Conservation (phyloP, 2,797 vertebrate genomes). For the Liasis olivaceus region DNA sequence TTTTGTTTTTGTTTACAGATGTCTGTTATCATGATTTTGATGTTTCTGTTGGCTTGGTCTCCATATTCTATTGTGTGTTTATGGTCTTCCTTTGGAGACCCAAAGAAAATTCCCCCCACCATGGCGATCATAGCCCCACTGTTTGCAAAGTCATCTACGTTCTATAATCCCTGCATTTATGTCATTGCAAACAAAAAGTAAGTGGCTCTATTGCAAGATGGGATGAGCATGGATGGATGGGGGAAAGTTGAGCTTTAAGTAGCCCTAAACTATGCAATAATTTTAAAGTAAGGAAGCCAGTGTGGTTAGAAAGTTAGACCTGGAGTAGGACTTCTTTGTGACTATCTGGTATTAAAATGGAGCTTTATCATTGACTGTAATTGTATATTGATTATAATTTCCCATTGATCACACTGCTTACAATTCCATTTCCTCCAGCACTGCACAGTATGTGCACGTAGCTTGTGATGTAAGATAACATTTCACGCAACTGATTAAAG, state of each 20-base stretch:
- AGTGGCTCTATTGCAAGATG: slow-evolving; percentile 56
- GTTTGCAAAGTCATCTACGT: slow-evolving; percentile 97
- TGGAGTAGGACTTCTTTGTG: background rate
- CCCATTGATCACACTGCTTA: background rate
- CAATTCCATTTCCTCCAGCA: background rate
- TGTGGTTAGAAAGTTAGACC: background rate
- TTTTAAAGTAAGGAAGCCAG: background rate
- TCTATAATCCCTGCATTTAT: slow-evolving; percentile 99
- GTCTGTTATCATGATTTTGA: slow-evolving; percentile 95
- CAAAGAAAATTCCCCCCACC: slow-evolving; percentile 86
- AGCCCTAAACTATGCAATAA: background rate
- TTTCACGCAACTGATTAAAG: background rate
- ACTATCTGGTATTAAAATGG: background rate
- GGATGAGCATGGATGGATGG: background rate
- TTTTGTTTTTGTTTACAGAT: slow-evolving; percentile 79
- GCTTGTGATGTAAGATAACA: background rate
- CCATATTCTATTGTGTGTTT: slow-evolving; percentile 95
- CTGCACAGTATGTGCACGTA: background rate
- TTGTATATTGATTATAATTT: background rate
- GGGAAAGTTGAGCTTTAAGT: background rate
- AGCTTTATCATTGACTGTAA: background rate
- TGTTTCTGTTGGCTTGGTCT: slow-evolving; percentile 97
- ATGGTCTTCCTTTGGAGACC: slow-evolving; percentile 95
- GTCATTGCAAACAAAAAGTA: slow-evolving; percentile 96
- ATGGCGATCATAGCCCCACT: slow-evolving; percentile 96